Evolutionary conservation across 2,113 vertebrate genomes (phyloP), one percentile per base, ranked within the genome.

Genomic region (Dipodomys stephensi): DNA sequence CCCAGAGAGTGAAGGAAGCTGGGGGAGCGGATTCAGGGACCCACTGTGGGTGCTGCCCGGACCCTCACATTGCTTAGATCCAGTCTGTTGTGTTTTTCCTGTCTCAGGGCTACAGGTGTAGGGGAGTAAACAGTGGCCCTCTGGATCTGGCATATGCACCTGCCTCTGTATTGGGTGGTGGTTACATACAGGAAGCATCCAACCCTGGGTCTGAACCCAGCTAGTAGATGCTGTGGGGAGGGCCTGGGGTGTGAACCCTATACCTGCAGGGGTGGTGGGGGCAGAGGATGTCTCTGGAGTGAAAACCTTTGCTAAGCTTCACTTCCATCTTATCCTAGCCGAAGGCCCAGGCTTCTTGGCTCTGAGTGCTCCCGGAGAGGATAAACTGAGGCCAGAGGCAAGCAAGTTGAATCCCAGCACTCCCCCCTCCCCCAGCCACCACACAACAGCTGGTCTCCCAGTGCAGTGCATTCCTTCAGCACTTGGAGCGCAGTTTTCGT

Each of bases 21-120:
- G 49, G 76, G 83, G 93, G 94, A 97, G 95, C 28, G 25, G 87
- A 96, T 93, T 96, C 95, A 8, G 94, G 96, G 96, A 87, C 95
- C 64, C 81, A 96, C 94, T 28, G 74, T 62, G 77, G 82, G 16
- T 53, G 23, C 72, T 83, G 71, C 20, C 71, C 15, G 35, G 62
- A 71, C 77, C 64, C 18, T 2, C 28, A 28, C 10, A 65, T 16
- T 16, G 53, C 23, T 62, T 68, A 69, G 64, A 84, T n/a, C 44
- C 19, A 49, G 16, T 62, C 72, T 28, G 53, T 7, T 79, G 44
- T 22, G 28, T 69, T 81, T 73, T 74, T 6, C 49, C 32, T 53
- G 32, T 32, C 6, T 18, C 19, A 20, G 62, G 39, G 30, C 2
- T 2, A 1, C 79, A 27, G 30, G 65, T 80, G 79, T 77, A 11